Evolutionary conservation across 2,888 invertebrate species (phyloP).

Genomic region (Apamea sordens): DNA sequence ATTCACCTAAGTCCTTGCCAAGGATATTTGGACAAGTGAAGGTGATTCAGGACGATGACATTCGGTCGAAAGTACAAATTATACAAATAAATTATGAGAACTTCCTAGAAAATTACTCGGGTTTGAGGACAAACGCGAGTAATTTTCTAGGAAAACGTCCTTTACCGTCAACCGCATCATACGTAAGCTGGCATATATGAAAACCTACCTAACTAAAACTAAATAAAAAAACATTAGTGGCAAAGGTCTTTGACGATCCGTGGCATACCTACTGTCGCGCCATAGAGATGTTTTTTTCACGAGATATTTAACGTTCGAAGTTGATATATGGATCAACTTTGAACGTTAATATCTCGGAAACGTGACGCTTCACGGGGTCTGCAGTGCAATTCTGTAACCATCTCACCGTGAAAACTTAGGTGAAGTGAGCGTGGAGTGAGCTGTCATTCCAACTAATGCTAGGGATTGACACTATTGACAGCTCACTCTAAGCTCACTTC

Average conservation of each 20-base stretch:
- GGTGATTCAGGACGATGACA: slow-evolving; percentile 45
- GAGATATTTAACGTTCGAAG: not conserved
- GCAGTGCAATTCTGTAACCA: too few species aligned
- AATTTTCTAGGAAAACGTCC: slow-evolving; percentile 29
- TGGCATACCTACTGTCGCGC: not conserved
- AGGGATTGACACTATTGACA: too few species aligned
- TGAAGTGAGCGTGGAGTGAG: too few species aligned
- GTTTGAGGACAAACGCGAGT: not conserved
- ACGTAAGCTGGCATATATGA: not conserved
- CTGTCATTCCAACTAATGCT: too few species aligned
- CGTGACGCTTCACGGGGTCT: too few species aligned
- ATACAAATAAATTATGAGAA: slow-evolving; percentile 12
- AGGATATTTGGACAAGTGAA: slow-evolving; percentile 30
- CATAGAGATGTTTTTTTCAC: not conserved
- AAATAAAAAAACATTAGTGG: not conserved
- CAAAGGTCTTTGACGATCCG: not conserved
- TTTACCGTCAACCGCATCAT: not conserved
- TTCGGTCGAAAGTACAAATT: slow-evolving; percentile 12
- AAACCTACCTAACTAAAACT: not conserved
- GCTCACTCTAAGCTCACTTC: too few species aligned
- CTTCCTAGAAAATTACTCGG: slow-evolving; percentile 3
- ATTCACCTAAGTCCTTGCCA: slow-evolving; percentile 20
- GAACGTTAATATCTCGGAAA: not conserved
- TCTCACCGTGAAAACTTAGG: too few species aligned
- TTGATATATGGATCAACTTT: not conserved